These are phyloP conservation scores for Orbicella faveolata DNA, from an alignment of 64 coral and sea anemone genomes.

Conservation along the genomic window DNA sequence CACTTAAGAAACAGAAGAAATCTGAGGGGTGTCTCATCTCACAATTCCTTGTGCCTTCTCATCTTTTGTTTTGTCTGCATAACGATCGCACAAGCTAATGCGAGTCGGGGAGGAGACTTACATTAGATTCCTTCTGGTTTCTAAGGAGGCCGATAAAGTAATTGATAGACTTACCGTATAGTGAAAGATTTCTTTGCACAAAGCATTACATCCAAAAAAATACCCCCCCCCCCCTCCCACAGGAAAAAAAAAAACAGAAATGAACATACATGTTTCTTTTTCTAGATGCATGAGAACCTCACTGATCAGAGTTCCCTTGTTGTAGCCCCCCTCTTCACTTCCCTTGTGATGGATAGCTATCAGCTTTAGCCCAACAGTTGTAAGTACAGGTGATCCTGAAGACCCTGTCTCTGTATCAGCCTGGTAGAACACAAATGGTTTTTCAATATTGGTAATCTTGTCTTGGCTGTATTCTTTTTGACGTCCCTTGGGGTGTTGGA, in stretches of 20 bases:
- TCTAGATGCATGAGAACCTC: constrained; percentile 79
- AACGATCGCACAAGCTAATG: no score
- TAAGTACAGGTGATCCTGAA: constrained; percentile 77
- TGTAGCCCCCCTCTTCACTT: constrained; percentile 60
- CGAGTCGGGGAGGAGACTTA: no score
- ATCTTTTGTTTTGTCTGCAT: no score
- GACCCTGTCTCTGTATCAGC: constrained; percentile 88
- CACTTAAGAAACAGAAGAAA: no score
- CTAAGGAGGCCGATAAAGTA: no score
- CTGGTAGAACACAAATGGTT: constrained; percentile 78
- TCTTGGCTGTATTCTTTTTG: constrained; percentile 72
- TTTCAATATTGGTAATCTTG: constrained; percentile 49
- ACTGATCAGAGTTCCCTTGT: constrained; percentile 89
- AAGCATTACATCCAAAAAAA: no score
- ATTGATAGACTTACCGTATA: no score
- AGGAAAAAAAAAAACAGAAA: background rate
- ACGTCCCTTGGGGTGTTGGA: constrained; percentile 83
- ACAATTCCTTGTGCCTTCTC: no score
- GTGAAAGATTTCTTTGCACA: no score
- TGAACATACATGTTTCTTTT: constrained; percentile 71
- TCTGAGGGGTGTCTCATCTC: no score
- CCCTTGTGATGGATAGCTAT: constrained; percentile 84
- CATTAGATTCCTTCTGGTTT: no score
- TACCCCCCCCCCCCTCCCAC: no score
- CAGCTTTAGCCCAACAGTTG: constrained; percentile 38